Conservation (phyloP, 2,113 vertebrate genomes). For the Pygoscelis adeliae region DNA sequence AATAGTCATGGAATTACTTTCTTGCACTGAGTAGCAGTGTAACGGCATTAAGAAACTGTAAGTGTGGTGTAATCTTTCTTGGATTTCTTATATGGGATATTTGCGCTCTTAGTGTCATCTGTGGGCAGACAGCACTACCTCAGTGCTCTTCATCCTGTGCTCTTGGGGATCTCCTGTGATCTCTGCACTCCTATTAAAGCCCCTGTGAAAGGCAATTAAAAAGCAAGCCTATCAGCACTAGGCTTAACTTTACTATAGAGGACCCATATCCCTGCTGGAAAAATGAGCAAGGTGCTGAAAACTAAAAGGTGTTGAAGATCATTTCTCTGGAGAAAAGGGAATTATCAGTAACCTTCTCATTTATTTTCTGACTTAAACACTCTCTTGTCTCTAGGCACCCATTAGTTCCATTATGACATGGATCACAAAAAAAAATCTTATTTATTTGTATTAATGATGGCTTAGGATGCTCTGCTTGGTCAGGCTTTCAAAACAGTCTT, state of each 20-base stretch:
- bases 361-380: neutral
- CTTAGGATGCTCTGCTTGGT: neutral
- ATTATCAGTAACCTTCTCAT: neutral
- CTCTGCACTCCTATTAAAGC: neutral
- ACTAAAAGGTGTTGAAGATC: neutral
- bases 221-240: neutral
- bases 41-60: neutral
- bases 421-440: neutral
- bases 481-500: neutral
- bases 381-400: neutral
- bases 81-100: neutral
- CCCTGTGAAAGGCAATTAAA: neutral
- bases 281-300: neutral
- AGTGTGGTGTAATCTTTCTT: neutral
- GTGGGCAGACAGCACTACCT: neutral
- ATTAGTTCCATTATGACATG: neutral
- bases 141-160: neutral
- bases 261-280: neutral
- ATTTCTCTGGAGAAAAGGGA: neutral
- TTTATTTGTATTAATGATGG: neutral
- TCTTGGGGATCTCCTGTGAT: neutral
- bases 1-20: neutral
- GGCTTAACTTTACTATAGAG: neutral
- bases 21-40: neutral
- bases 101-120: neutral